A percentile compares a stretch with the other conserved stretches of the same genome.
Conservation (phyloP, 2,113 vertebrate species). For the Drymodes brunneopygia region DNA sequence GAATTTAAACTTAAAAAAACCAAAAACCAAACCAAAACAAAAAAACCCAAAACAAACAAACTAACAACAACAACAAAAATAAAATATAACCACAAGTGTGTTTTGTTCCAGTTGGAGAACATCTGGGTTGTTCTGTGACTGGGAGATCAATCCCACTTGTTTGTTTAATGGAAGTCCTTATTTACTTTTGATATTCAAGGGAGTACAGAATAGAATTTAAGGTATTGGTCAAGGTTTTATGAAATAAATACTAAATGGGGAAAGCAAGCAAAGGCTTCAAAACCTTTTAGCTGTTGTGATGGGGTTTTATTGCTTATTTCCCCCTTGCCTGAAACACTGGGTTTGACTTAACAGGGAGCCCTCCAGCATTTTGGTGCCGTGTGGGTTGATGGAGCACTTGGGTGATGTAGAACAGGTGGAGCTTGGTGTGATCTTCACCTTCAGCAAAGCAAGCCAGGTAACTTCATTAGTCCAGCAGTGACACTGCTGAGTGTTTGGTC, state of each 20-base stretch:
- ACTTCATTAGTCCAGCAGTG: background rate
- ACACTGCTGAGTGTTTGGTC: background rate
- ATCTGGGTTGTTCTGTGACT: background rate
- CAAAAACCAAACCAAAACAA: fast-evolving
- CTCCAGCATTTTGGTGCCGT: fast-evolving
- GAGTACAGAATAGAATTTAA: background rate
- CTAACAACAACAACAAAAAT: background rate
- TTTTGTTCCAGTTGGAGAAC: background rate
- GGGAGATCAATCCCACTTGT: background rate
- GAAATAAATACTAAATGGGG: background rate
- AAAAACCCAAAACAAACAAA: background rate
- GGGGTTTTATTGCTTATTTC: background rate
- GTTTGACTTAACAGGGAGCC: background rate
- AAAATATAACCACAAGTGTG: background rate
- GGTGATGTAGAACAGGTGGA: background rate
- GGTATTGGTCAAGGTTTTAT: background rate
- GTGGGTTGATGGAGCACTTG: background rate
- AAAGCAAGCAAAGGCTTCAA: background rate
- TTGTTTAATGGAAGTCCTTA: background rate
- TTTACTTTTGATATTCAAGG: background rate
- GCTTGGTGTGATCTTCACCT: background rate
- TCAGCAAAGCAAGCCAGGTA: background rate
- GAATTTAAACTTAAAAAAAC: background rate
- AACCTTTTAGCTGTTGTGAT: background rate
- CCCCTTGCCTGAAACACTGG: fast-evolving